phyloP scores from a whole-genome alignment of 2,888 invertebrate species.

The Spisula solida region DNA sequence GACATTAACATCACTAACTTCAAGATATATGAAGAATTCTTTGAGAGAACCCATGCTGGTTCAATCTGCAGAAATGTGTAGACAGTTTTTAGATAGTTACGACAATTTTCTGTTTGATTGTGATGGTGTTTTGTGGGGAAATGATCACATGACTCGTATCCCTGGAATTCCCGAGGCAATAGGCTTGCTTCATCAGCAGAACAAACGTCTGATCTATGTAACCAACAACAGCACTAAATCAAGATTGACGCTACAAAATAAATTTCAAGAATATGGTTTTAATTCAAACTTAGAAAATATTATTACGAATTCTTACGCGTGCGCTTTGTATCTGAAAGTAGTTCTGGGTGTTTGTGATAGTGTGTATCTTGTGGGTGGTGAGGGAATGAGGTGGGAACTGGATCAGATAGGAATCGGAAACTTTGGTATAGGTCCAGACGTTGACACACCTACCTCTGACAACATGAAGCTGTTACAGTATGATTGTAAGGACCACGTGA shows the following conservation, averaged over 20 bases:
- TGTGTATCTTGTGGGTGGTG: slow-evolving; percentile 94
- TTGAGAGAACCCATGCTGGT: not conserved
- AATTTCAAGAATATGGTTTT: slow-evolving; percentile 78
- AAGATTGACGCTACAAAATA: slow-evolving; percentile 71
- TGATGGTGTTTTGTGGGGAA: slow-evolving; percentile 83
- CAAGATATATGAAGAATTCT: not conserved
- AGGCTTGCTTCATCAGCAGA: slow-evolving; percentile 66
- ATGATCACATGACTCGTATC: slow-evolving; percentile 79
- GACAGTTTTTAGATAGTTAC: slow-evolving; percentile 73
- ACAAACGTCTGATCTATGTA: slow-evolving; percentile 79
- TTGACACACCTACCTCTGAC: slow-evolving; percentile 71
- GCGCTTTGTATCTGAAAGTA: slow-evolving; percentile 93
- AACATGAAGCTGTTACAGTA: slow-evolving; percentile 73
- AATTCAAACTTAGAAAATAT: slow-evolving; percentile 90
- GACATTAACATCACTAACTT: not conserved
- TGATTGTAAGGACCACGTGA: slow-evolving; percentile 88
- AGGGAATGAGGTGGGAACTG: slow-evolving; percentile 94
- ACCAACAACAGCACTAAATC: slow-evolving; percentile 82
- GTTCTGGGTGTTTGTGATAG: slow-evolving; percentile 91
- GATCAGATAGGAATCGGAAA: slow-evolving; percentile 93
- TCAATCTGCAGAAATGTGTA: slow-evolving; percentile 22
- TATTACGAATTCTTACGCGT: slow-evolving; percentile 93
- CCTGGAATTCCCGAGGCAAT: slow-evolving; percentile 76
- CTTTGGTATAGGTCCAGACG: slow-evolving; percentile 90
- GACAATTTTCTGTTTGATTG: slow-evolving; percentile 82